These are phyloP conservation scores for Paelopatides confundens DNA, from an alignment of 53 echinoderm and acorn worm genomes.

Conservation along the genomic window DNA sequence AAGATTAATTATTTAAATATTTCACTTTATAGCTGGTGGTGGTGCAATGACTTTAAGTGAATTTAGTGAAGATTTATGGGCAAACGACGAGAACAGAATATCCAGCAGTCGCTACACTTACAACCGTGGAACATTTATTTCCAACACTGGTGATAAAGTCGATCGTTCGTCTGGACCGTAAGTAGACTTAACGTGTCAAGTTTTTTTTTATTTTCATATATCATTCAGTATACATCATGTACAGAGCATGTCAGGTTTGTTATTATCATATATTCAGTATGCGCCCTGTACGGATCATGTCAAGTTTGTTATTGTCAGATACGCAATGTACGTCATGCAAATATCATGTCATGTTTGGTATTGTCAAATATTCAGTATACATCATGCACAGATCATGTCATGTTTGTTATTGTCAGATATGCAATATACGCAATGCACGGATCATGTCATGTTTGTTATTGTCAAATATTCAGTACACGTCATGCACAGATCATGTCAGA, in stretches of 20 bases:
- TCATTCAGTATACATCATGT: too few species aligned
- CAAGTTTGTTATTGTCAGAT: too few species aligned
- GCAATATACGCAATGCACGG: too few species aligned
- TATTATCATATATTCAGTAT: too few species aligned
- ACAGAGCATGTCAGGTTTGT: too few species aligned
- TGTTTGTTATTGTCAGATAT: too few species aligned
- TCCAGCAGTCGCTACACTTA: constrained; percentile 41
- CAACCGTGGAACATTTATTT: constrained; percentile 32
- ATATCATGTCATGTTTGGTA: too few species aligned
- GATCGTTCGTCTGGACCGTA: constrained; percentile 47
- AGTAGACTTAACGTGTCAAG: background rate
- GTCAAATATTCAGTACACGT: background rate
- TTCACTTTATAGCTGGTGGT: background rate
- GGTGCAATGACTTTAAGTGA: background rate
- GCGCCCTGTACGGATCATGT: too few species aligned
- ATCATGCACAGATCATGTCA: too few species aligned
- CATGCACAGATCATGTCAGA: too few species aligned
- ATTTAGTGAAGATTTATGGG: constrained; percentile 46
- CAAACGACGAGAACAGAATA: constrained; percentile 41
- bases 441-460: background rate
- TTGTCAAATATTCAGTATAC: too few species aligned
- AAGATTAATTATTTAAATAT: background rate
- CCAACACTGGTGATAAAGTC: constrained; percentile 19
- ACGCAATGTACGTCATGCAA: too few species aligned
- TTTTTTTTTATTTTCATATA: background rate